phyloP scores from a whole-genome alignment of 2,113 vertebrate genomes.

The Rhipidura dahli region DNA sequence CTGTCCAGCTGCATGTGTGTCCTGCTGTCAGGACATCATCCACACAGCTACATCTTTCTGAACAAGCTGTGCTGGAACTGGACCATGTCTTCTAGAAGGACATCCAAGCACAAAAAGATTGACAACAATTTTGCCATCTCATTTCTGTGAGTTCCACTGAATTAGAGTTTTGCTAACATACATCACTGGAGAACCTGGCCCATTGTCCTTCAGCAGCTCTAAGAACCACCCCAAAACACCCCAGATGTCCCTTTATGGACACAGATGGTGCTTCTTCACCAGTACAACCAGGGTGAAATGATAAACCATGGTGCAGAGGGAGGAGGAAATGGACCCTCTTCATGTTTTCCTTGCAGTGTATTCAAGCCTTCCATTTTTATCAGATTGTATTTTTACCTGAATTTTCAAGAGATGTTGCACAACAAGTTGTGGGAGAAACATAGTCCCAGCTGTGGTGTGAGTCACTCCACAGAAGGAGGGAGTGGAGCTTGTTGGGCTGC shows the following conservation, averaged over 20 bases:
- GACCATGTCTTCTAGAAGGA: not conserved
- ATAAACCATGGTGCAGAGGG: not conserved
- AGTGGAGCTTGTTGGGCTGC: not conserved
- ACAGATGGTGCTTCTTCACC: not conserved
- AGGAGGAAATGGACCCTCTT: not conserved
- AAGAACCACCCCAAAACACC: not conserved
- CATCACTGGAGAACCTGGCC: not conserved
- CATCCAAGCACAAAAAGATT: not conserved
- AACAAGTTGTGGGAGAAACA: not conserved
- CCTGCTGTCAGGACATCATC: not conserved
- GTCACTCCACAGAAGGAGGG: not conserved
- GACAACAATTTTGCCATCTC: not conserved
- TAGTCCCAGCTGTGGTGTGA: not conserved
- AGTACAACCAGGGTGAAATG: not conserved
- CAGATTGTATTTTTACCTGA: not conserved
- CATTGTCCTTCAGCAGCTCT: not conserved
- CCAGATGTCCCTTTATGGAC: not conserved
- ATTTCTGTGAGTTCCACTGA: not conserved
- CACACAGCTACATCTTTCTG: rapidly evolving
- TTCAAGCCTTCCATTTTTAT: not conserved
- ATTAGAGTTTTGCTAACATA: not conserved
- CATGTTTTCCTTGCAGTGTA: not conserved
- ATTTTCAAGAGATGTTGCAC: not conserved
- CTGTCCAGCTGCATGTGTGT: not conserved
- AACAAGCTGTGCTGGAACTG: not conserved